Evolutionary conservation across 1,140 invertebrate genomes (phyloP).

Genomic region (Euwallacea fornicatus): DNA sequence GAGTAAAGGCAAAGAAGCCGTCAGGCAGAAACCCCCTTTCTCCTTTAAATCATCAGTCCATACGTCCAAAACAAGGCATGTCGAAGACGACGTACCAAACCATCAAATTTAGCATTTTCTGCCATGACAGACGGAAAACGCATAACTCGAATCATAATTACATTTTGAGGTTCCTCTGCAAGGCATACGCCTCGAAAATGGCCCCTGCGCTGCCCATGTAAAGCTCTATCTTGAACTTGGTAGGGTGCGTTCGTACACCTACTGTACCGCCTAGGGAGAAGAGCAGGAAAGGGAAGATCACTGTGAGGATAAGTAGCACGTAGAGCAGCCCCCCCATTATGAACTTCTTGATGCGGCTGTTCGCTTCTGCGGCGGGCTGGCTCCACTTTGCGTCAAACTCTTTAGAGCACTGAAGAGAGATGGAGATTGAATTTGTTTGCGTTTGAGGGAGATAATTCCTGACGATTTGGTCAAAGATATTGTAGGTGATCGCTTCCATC

Average conservation of each 20-base stretch:
- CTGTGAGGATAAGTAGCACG: constrained; percentile 8
- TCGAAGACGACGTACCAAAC: too few relatives aligned
- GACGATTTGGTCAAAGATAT: constrained; percentile 29
- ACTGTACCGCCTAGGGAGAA: constrained; percentile 19
- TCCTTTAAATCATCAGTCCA: too few relatives aligned
- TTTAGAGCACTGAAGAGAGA: not conserved
- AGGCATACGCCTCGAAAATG: constrained; percentile 29
- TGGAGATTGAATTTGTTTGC: not conserved
- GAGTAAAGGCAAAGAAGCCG: not conserved
- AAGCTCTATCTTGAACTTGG: constrained; percentile 7
- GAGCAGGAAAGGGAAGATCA: constrained; percentile 29
- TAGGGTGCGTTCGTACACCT: constrained; percentile 17
- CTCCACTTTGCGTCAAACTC: constrained; percentile 3
- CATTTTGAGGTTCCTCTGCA: constrained; percentile 1
- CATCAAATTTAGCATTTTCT: not conserved
- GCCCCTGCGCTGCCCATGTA: constrained; percentile 24
- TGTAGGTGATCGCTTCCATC: constrained; percentile 30
- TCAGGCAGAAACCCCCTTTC: too few relatives aligned
- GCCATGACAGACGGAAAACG: too few relatives aligned
- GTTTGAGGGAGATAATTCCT: not conserved
- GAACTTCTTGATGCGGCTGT: constrained; percentile 11
- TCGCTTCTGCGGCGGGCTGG: not conserved
- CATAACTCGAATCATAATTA: not conserved
- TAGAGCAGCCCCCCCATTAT: constrained; percentile 11
- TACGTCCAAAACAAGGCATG: too few relatives aligned